A percentile compares a stretch with the other conserved stretches of the same genome.
These are phyloP conservation scores for Xestia xanthographa DNA, from an alignment of 2,888 invertebrate genomes.

Conservation along the genomic window DNA sequence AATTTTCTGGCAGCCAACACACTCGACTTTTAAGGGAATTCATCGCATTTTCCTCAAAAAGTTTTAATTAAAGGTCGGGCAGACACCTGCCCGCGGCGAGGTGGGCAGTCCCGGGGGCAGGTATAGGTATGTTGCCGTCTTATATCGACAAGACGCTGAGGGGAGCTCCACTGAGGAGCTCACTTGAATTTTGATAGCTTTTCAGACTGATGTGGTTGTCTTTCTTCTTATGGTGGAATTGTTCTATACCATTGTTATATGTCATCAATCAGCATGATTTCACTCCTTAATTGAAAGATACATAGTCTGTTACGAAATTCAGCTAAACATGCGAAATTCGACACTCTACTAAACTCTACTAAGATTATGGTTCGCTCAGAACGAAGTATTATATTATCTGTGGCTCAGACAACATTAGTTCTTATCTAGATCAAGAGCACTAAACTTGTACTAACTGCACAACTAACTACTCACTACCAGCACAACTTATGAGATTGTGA, in stretches of 20 bases:
- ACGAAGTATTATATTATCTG: too few species aligned
- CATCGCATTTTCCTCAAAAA: conserved; percentile 51
- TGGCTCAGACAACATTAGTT: conserved; percentile 12
- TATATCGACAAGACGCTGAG: conserved; percentile 9
- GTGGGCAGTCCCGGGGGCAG: conserved; percentile 13
- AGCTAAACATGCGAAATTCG: background rate
- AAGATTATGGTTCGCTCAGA: conserved; percentile 1
- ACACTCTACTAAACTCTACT: background rate
- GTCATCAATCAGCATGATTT: background rate
- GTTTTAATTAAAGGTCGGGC: conserved; percentile 62
- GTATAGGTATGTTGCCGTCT: conserved; percentile 19
- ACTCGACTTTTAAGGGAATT: conserved; percentile 21
- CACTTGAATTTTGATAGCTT: conserved; percentile 2
- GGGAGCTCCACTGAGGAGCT: background rate
- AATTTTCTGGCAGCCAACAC: conserved; percentile 10
- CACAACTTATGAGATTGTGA: conserved; percentile 22
- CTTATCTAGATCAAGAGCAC: conserved; percentile 19
- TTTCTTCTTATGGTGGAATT: background rate
- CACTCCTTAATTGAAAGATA: background rate
- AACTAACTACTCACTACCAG: conserved; percentile 13
- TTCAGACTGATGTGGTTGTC: background rate
- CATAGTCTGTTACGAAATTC: background rate
- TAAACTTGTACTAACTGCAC: conserved; percentile 15
- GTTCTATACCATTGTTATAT: background rate
- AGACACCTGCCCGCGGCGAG: conserved; percentile 31